Percentiles rank a stretch among this genome's conserved stretches.
Evolutionary conservation across 2,113 vertebrate species (phyloP).

Genomic region (Channa argus): DNA sequence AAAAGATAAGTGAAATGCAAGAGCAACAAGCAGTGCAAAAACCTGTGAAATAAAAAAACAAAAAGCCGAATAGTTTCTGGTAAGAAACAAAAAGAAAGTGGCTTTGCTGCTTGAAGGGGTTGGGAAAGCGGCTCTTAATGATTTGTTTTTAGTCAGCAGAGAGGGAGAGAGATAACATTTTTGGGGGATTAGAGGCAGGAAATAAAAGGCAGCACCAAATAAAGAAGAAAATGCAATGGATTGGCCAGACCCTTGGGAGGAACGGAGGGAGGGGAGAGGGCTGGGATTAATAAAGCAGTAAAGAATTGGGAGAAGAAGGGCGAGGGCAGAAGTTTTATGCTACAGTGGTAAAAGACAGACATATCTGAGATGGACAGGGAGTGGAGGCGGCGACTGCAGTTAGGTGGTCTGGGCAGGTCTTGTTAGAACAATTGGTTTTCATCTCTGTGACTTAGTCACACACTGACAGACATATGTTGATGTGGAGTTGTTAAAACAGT

Average conservation of each 20-base stretch:
- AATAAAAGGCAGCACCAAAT: conserved; percentile 77
- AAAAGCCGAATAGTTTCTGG: conserved; percentile 13
- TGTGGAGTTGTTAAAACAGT: not conserved
- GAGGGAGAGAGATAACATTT: conserved; percentile 76
- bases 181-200: conserved; percentile 73
- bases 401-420: not conserved
- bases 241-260: conserved; percentile 37
- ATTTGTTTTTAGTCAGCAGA: conserved; percentile 72
- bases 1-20: not conserved
- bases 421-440: no score
- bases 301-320: conserved; percentile 45
- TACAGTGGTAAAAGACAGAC: conserved; percentile 9
- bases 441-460: not conserved
- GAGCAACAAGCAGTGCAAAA: not conserved
- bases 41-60: conserved; percentile 23
- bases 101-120: conserved; percentile 8
- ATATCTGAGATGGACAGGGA: conserved; percentile 2
- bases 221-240: conserved; percentile 76
- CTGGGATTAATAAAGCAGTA: conserved; percentile 39
- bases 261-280: conserved; percentile 25
- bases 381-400: not conserved
- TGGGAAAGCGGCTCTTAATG: conserved; percentile 36
- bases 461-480: conserved; percentile 9
- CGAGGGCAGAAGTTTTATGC: conserved; percentile 31
- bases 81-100: not conserved